Conservation (phyloP, 2,797 vertebrate genomes). For the Notoglanidium macrostoma region DNA sequence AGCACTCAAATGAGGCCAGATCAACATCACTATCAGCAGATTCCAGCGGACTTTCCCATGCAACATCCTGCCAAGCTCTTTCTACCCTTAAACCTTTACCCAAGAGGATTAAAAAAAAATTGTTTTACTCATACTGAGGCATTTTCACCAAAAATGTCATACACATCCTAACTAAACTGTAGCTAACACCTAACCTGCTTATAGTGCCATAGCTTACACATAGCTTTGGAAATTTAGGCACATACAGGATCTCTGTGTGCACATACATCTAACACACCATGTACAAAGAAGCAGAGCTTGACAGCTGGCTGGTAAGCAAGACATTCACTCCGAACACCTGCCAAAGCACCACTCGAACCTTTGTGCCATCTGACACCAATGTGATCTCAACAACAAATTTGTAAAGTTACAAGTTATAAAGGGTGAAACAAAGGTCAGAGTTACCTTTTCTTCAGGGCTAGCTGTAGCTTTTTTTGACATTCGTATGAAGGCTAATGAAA, state of each 20-base stretch:
- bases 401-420: background rate
- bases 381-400: background rate
- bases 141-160: conserved; percentile 25
- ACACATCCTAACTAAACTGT: background rate
- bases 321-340: background rate
- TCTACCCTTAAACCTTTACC: background rate
- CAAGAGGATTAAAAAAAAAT: conserved; percentile 5
- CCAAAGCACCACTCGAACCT: background rate
- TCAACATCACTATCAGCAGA: conserved; percentile 43
- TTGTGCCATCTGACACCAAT: background rate
- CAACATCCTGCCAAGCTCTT: background rate
- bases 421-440: background rate
- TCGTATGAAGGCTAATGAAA: background rate
- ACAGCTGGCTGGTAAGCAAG: background rate
- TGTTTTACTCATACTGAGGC: background rate
- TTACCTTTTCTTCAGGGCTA: background rate
- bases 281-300: background rate
- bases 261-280: conserved; percentile 7
- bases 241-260: background rate
- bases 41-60: conserved; percentile 46
- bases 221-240: background rate
- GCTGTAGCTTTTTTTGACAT: background rate
- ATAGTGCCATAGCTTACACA: background rate
- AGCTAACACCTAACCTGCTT: background rate
- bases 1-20: conserved; percentile 35